A percentile compares a stretch with the other conserved stretches of the same genome.
These are phyloP conservation scores for Drosophila pseudotakahashii DNA, from an alignment of 2,888 invertebrate species.

Conservation along the genomic window DNA sequence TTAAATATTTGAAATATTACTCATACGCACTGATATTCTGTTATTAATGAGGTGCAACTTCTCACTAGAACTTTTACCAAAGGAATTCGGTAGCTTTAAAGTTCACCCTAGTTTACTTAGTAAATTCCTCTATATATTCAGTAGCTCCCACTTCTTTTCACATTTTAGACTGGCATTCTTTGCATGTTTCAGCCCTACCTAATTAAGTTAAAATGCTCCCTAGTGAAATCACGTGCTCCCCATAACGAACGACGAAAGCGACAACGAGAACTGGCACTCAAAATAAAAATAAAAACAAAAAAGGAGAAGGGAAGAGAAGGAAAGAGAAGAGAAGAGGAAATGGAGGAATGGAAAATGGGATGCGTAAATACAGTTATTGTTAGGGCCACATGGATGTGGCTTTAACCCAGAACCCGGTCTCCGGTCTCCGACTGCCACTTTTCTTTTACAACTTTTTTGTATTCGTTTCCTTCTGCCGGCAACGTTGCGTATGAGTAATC, in stretches of 20 bases:
- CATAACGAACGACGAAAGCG: conserved; percentile 55
- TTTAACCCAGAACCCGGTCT: conserved; percentile 11
- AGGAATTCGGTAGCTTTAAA: not conserved
- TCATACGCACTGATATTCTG: too few relatives aligned
- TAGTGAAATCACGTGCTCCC: conserved; percentile 72
- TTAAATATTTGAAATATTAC: too few relatives aligned
- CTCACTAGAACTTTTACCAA: too few relatives aligned
- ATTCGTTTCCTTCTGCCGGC: conserved; percentile 14
- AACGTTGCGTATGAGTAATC: conserved; percentile 68
- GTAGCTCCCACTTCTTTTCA: not conserved
- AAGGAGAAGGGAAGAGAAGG: too few relatives aligned
- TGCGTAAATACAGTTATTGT: conserved; percentile 51
- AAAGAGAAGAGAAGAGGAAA: conserved; percentile 4
- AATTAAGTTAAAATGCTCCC: conserved; percentile 80
- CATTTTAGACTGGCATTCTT: conserved; percentile 31
- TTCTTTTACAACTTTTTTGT: conserved; percentile 40
- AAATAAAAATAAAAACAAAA: conserved; percentile 13
- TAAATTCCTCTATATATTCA: conserved; percentile 2
- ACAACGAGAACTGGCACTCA: conserved; percentile 31
- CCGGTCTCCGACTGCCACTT: conserved; percentile 29
- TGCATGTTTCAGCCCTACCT: conserved; percentile 62
- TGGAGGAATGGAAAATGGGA: conserved; percentile 22
- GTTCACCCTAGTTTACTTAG: conserved; percentile 5
- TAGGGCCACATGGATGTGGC: conserved; percentile 2
- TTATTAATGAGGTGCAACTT: too few relatives aligned